Base-by-base conservation (phyloP, 1,140 invertebrate genomes). In the Macrosteles quadrilineatus region DNA sequence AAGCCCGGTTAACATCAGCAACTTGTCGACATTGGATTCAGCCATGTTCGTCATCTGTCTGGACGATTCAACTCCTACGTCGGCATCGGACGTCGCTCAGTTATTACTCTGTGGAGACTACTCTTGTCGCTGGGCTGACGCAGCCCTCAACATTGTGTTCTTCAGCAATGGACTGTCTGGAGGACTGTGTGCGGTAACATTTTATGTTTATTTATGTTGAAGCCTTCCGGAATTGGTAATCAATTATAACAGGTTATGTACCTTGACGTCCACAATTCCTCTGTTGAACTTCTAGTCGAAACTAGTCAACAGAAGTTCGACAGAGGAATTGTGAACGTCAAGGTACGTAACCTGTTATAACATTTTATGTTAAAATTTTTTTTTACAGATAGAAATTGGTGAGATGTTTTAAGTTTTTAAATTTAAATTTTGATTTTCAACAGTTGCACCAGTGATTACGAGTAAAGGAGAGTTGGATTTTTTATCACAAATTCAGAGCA, bases 1-100 rank as follows among this genome's bases (percentile, higher is more conserved):
- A 50, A 88, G 88, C 74, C 75, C 81, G 9, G 85, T 79, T 14
- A 91, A 91, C 77, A 84, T 82, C 75, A 77, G 83, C 30, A 86
- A 83, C 3, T 77, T 91, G 1, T 80, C 84, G 71, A 79, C 83
- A 30, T 87, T 91, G 72, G 90, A 91, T 78, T 85, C 85, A 76
- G 84, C 87, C 68, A 82, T 84, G 53, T 87, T 90, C 77, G 81
- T 84, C 40, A 71, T 90, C 11, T 80, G 82, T 64, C 80, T 91
- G 69, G 90, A 91, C 76, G 73, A 78, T 14, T n/a, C 27, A 45
- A 63, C 71, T 36, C 79, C 80, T 1, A 66, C 67, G 4, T 72
- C 83, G 72, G 77, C 82, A 21, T 81, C 81, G 71, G 78, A 83
- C 69, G 70, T 76, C 19, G 76, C 75, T 11, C 76, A 76, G 50